Evolutionary conservation across 2,888 invertebrate species (phyloP), one percentile per base, ranked within the genome.

Genomic region (Anticlea derivata): DNA sequence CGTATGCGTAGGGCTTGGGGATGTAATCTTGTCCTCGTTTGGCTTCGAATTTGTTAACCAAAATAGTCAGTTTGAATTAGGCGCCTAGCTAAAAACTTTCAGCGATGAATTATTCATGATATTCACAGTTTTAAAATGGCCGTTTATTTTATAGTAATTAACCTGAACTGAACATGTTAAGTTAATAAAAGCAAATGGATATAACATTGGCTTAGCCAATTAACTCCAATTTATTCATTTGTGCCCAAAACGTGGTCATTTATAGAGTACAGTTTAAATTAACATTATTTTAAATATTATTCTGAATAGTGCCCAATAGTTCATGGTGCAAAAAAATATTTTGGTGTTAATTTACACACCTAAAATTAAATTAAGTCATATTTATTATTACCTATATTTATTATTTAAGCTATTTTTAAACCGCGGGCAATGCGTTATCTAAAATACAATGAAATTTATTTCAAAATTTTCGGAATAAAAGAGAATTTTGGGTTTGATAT

Each of bases 31-130:
- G 58, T 60, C 60, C 63, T 62, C 55, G 59, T 49, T 59, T 60
- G 49, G 33, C 12, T 61, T 41, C 61, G 65, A 50, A 68, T 75
- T 75, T 70, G 70, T 66, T 64, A 68, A 68, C 59, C 66, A 68
- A 67, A 73, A 61, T 53, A 62, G 61, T 43, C 47, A 29, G 50
- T 38, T 47, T 49, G 45, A 63, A 63, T 63, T 62, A n/a, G n/a
- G n/a, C n/a, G n/a, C n/a, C n/a, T n/a, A 59, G 38, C 50, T 58
- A 34, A 61, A 51, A 58, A 60, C 60, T 56, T 55, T 47, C 45
- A 39, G 47, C 41, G 37, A 24, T 56, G 50, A 58, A 61, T 54
- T 24, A 58, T 56, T 56, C 50, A 58, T 58, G 41, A 20, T 17
- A 40, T 35, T n/a, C 17, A 27, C 44, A 29, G 44, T 50, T 55